Evolutionary conservation across 1,140 invertebrate genomes (phyloP), one percentile per base, ranked within the genome.

Genomic region (Forficula auricularia): DNA sequence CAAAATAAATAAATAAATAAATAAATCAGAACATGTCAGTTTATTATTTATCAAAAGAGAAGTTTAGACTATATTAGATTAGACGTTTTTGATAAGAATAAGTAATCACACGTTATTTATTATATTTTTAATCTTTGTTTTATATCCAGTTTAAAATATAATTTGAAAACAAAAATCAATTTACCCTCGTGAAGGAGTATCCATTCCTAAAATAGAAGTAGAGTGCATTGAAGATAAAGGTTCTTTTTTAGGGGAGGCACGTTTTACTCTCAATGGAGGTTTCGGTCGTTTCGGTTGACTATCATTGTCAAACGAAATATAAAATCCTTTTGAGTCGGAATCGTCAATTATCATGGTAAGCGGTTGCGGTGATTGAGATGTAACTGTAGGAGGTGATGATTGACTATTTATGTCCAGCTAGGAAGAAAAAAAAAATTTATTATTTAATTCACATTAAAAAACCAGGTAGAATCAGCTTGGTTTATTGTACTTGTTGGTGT

Each of bases 271-370:
- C 12, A 90, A 61, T 19, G 84, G 82, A 1, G 88, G 86, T 63
- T 91, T 91, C 1, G 85, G 81, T 53, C 85, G 70, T 57, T 86
- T 88, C 3, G 87, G 86, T 44, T 73, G 73, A 34, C 55, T 49
- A 38, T 85, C 78, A 55, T 82, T 77, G 55, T 90, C 87, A 57
- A 94, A 89, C 16, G 85, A 85, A 55, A 94, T 89, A 58, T 92
- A 91, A 64, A 95, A 95, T n/a, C 87, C 86, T 63, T 86, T 85
- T 58, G 22, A 27, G 4, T 27, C 22, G 4, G 22, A 27, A 27
- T 27, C 22, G 4, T 27, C 22, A 6, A 27, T 27, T 27, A 10
- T 87, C 80, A 15, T 50, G 57, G 18, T 49, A 53, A 48, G 70
- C 71, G n/a, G 60, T 64, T n/a, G 63, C 54, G 43, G 30, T 62